A percentile compares a stretch with the other conserved stretches of the same genome.
phyloP scores from a whole-genome alignment of 2,888 invertebrate species.

The Sphaeridia pumilis region DNA sequence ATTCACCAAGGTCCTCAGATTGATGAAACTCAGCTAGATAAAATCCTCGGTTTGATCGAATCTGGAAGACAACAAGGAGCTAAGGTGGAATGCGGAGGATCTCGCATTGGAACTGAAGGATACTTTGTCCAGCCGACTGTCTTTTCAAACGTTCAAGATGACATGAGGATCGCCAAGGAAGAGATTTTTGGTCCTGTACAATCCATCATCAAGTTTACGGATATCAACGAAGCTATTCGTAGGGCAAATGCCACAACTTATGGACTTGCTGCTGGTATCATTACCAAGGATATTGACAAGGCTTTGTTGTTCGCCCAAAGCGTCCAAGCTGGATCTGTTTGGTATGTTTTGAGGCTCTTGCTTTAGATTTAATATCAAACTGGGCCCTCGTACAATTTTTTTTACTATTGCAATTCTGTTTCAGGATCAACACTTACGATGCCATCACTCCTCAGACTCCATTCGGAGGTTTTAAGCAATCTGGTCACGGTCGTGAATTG shows the following conservation, averaged over 20 bases:
- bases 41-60: conserved; percentile 61
- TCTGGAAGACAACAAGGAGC: conserved; percentile 70
- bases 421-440: conserved; percentile 65
- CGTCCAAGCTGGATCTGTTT: conserved; percentile 70
- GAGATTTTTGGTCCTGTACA: conserved; percentile 82
- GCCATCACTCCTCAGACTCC: conserved; percentile 61
- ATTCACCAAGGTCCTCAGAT: conserved; percentile 74
- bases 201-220: conserved; percentile 67
- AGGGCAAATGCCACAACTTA: conserved; percentile 68
- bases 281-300: conserved; percentile 65
- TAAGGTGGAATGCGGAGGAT: conserved; percentile 62
- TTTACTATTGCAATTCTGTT: no score
- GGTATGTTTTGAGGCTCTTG: conserved; percentile 53
- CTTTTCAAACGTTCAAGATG: conserved; percentile 42
- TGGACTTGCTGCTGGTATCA: conserved; percentile 70
- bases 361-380: neutral
- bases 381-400: no score
- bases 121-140: conserved; percentile 51
- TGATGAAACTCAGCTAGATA: conserved; percentile 60
- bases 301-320: conserved; percentile 62
- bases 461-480: conserved; percentile 79
- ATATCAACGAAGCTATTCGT: conserved; percentile 62
- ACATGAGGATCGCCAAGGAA: conserved; percentile 43
- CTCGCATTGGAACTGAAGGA: conserved; percentile 54
- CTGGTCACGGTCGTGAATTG: conserved; percentile 69